Conservation (phyloP, 1,140 invertebrate genomes). For the Aradophagus sp. region DNA sequence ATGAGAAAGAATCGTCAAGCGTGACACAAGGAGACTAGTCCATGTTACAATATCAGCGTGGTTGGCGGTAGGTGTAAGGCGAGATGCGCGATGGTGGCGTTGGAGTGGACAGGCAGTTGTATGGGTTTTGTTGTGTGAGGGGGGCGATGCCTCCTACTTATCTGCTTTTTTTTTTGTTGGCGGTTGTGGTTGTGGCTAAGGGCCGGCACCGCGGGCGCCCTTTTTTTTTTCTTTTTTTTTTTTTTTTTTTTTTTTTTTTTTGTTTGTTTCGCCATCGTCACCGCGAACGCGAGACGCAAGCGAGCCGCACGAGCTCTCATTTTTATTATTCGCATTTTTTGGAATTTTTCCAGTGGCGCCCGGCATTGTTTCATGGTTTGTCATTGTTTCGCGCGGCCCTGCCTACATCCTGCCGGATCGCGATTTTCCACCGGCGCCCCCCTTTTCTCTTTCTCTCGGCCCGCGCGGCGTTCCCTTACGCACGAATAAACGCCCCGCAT, state of each 20-base stretch:
- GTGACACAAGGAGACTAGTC: too few relatives aligned
- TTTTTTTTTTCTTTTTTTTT: slow-evolving; percentile 37
- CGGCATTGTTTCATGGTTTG: slow-evolving; percentile 74
- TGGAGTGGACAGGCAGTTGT: too few relatives aligned
- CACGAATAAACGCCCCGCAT: slow-evolving; percentile 27
- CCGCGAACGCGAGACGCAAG: slow-evolving; percentile 53
- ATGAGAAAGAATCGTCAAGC: too few relatives aligned
- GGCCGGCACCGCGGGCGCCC: slow-evolving; percentile 32
- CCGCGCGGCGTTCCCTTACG: slow-evolving; percentile 26
- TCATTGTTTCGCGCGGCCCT: slow-evolving; percentile 71
- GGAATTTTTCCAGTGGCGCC: slow-evolving; percentile 75
- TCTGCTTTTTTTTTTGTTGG: too few relatives aligned
- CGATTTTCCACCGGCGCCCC: slow-evolving; percentile 39
- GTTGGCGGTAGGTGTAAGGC: too few relatives aligned
- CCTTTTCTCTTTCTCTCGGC: slow-evolving; percentile 14
- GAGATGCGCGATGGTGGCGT: too few relatives aligned
- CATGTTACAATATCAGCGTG: too few relatives aligned
- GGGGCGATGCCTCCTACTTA: too few relatives aligned
- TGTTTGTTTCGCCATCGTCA: slow-evolving; percentile 59
- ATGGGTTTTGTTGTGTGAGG: too few relatives aligned
- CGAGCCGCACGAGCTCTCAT: slow-evolving; percentile 66
- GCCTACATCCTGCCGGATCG: slow-evolving; percentile 61
- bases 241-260: slow-evolving; percentile 58
- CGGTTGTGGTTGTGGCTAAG: too few relatives aligned
- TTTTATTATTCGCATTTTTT: slow-evolving; percentile 75